These are phyloP conservation scores for Tenthredo livida DNA, from an alignment of 2,888 invertebrate species.

Conservation along the genomic window DNA sequence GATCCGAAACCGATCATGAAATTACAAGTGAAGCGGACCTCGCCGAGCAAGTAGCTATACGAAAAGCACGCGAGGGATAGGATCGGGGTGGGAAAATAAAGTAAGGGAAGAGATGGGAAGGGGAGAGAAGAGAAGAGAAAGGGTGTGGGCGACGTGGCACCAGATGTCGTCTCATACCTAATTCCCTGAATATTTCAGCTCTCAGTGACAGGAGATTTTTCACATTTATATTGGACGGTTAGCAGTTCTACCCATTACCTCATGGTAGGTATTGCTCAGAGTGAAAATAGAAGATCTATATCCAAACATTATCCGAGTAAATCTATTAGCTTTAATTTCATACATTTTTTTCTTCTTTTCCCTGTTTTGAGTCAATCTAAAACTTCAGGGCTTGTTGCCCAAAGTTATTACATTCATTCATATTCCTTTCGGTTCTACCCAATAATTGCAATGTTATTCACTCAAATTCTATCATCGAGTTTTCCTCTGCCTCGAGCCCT, in stretches of 20 bases:
- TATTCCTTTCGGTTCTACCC: too few species aligned
- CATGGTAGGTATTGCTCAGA: slow-evolving; percentile 4
- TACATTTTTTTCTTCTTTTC: background rate
- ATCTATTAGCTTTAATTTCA: background rate
- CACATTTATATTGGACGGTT: slow-evolving; percentile 52
- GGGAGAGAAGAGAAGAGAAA: background rate
- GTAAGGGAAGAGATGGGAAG: background rate
- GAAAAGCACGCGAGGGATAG: slow-evolving; percentile 17
- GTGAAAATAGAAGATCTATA: slow-evolving; percentile 10
- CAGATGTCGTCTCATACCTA: slow-evolving; percentile 52
- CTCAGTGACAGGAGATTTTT: slow-evolving; percentile 52
- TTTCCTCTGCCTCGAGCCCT: background rate
- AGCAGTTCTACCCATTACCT: slow-evolving; percentile 48
- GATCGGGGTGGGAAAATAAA: background rate
- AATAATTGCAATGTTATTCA: background rate
- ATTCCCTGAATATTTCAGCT: slow-evolving; percentile 53
- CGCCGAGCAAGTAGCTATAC: slow-evolving; percentile 32
- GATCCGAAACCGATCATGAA: slow-evolving; percentile 24
- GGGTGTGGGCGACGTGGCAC: slow-evolving; percentile 43
- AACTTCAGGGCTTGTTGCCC: background rate
- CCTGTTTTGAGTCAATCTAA: background rate
- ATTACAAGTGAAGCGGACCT: slow-evolving; percentile 39
- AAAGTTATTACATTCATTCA: background rate
- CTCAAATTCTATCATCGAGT: background rate
- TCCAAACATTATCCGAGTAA: background rate